phyloP scores from a whole-genome alignment of 2,888 invertebrate species.

The Anticlea derivata region DNA sequence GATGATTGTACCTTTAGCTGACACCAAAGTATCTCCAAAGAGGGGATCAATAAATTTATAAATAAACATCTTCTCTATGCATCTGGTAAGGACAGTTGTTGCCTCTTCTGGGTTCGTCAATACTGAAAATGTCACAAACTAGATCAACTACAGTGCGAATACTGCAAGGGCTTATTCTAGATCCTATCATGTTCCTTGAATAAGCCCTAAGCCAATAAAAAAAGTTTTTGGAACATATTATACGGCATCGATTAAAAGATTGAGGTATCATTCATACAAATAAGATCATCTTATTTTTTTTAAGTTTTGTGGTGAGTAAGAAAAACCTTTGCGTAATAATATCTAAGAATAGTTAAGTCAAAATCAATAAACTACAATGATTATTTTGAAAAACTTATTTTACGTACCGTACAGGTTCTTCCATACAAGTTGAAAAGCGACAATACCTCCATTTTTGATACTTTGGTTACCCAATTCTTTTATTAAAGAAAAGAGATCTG shows the following conservation, averaged over 20 bases:
- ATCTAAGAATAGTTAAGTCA: too few species aligned
- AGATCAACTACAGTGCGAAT: too few species aligned
- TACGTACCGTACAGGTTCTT: constrained; percentile 13
- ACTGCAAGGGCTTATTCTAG: too few species aligned
- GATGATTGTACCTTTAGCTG: constrained; percentile 29
- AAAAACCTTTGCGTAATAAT: too few species aligned
- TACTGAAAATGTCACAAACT: constrained; percentile 24
- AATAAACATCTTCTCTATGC: constrained; percentile 35
- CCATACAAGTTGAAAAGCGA: constrained; percentile 7
- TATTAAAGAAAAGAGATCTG: constrained; percentile 9
- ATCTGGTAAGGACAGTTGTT: constrained; percentile 26
- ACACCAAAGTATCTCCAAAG: constrained; percentile 29
- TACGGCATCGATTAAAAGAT: too few species aligned
- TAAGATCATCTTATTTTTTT: too few species aligned
- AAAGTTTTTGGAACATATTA: too few species aligned
- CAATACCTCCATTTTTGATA: constrained; percentile 9
- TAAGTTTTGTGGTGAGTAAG: too few species aligned
- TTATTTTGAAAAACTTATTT: neutral
- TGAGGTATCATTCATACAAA: too few species aligned
- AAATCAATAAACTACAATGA: too few species aligned
- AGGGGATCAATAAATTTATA: constrained; percentile 34
- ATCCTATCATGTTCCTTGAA: too few species aligned
- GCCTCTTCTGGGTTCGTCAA: constrained; percentile 33
- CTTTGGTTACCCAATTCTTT: constrained; percentile 8
- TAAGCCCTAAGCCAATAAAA: too few species aligned